These are phyloP conservation scores for Brachionus rubens DNA, from an alignment of 1,140 invertebrate genomes.

Conservation along the genomic window DNA sequence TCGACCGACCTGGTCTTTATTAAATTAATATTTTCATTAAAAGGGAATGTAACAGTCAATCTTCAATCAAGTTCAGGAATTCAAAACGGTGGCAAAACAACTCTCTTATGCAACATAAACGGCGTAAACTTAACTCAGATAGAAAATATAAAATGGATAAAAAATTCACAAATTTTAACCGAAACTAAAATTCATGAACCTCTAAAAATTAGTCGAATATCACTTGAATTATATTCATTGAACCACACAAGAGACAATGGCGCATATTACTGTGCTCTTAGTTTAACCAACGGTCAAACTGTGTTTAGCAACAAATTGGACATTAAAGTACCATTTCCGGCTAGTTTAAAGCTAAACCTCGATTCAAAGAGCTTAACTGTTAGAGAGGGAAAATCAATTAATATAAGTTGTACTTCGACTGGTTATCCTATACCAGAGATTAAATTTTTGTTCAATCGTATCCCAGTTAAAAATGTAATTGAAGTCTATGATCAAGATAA, in stretches of 20 bases:
- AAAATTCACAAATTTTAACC: not conserved
- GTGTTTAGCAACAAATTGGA: constrained; percentile 1
- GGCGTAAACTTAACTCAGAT: not conserved
- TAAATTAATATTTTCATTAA: not conserved
- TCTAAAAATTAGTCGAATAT: not conserved
- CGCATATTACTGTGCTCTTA: not conserved
- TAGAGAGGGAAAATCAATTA: not conserved
- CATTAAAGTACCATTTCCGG: not conserved
- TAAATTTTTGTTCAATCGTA: not conserved
- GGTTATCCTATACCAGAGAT: constrained; percentile 27
- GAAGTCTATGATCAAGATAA: not conserved
- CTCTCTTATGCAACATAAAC: not conserved
- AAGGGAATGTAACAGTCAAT: constrained; percentile 35
- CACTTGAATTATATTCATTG: not conserved
- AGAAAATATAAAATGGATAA: not conserved
- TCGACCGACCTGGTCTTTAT: not conserved
- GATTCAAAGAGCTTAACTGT: not conserved
- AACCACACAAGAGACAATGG: constrained; percentile 27
- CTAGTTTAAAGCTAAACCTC: not conserved
- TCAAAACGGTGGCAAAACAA: not conserved
- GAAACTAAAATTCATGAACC: not conserved
- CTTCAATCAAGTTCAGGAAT: not conserved
- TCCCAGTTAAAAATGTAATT: not conserved
- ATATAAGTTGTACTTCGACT: not conserved
- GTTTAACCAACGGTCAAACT: constrained; percentile 19